phyloP scores from a whole-genome alignment of 2,797 vertebrate species.

The Decapterus maruadsi region DNA sequence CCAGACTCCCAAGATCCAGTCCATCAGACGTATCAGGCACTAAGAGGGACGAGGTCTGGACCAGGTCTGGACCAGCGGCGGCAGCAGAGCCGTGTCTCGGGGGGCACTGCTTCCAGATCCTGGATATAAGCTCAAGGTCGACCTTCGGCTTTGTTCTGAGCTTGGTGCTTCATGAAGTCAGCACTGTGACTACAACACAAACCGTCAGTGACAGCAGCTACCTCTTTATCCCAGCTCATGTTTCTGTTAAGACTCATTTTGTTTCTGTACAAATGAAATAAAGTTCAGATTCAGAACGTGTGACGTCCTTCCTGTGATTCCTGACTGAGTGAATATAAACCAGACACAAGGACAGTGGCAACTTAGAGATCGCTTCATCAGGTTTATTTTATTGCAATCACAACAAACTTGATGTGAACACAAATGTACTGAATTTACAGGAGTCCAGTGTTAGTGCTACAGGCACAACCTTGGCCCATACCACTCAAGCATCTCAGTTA shows the following conservation, averaged over 20 bases:
- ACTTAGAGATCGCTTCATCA: background rate
- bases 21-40: slow-evolving; percentile 88
- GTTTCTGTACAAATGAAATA: slow-evolving; percentile 56
- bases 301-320: slow-evolving; percentile 20
- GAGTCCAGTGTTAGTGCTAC: background rate
- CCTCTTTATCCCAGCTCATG: slow-evolving; percentile 54
- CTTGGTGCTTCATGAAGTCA: slow-evolving; percentile 5
- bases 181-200: slow-evolving; percentile 37
- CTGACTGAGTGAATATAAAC: slow-evolving; percentile 16
- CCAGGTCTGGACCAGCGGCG: background rate
- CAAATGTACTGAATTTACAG: background rate
- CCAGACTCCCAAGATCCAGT: slow-evolving; percentile 89
- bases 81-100: slow-evolving; percentile 1
- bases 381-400: background rate
- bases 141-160: slow-evolving; percentile 16
- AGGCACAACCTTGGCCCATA: background rate
- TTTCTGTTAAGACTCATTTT: slow-evolving; percentile 48
- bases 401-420: background rate
- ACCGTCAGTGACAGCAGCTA: slow-evolving; percentile 53
- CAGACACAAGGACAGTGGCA: background rate
- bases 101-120: slow-evolving; percentile 3
- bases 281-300: slow-evolving; percentile 50
- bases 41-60: slow-evolving; percentile 62
- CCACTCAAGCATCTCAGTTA: background rate
- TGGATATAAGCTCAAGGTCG: slow-evolving; percentile 3